Percentiles rank a stretch among this genome's conserved stretches.
Conservation (phyloP, 2,888 invertebrate genomes). For the Adelognathus sp. region DNA sequence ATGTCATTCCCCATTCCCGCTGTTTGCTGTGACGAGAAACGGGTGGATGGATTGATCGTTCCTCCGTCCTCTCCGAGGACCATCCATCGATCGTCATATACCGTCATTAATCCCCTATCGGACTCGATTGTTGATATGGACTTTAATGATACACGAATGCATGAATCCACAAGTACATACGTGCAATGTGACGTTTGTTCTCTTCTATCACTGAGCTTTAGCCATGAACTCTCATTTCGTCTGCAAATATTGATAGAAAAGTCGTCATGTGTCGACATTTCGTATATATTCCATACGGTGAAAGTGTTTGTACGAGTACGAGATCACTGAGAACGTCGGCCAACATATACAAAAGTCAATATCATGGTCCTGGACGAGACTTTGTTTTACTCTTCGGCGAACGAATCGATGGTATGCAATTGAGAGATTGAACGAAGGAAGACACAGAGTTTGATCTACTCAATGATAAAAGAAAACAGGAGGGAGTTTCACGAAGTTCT, state of each 20-base stretch:
- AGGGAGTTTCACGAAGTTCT: background rate
- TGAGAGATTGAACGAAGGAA: background rate
- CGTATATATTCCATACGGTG: background rate
- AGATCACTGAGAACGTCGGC: background rate
- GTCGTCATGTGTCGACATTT: background rate
- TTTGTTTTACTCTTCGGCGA: background rate
- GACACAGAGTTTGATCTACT: background rate
- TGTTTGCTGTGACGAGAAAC: constrained; percentile 10
- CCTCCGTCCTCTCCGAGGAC: constrained; percentile 5
- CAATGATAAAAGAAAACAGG: background rate
- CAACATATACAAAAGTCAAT: background rate
- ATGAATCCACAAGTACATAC: too few relatives aligned
- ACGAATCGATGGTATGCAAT: background rate
- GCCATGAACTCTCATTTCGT: background rate
- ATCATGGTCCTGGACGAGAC: background rate
- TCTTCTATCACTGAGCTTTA: background rate
- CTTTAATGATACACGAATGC: background rate
- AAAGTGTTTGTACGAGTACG: background rate
- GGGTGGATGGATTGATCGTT: background rate
- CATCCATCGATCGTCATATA: constrained; percentile 5
- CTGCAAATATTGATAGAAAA: background rate
- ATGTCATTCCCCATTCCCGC: constrained; percentile 9
- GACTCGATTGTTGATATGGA: constrained; percentile 48
- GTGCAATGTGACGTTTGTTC: background rate
- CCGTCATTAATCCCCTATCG: constrained; percentile 39